Evolutionary conservation across 2,113 vertebrate genomes (phyloP).

Genomic region (Odocoileus virginianus): DNA sequence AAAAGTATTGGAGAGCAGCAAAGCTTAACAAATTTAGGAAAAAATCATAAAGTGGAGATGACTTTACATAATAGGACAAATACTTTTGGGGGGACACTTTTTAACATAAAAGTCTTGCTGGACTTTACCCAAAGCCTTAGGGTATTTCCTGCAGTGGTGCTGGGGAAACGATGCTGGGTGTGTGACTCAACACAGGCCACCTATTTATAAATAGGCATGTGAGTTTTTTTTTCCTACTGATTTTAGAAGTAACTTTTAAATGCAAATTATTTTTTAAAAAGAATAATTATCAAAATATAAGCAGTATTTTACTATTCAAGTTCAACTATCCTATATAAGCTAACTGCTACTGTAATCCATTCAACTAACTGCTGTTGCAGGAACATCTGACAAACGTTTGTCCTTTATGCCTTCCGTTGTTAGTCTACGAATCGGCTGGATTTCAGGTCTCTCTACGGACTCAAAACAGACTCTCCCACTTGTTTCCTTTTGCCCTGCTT

Average conservation of each 20-base stretch:
- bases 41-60: neutral
- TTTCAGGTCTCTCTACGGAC: neutral
- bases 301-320: neutral
- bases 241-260: neutral
- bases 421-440: neutral
- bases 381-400: neutral
- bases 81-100: neutral
- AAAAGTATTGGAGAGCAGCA: neutral
- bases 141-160: neutral
- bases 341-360: neutral
- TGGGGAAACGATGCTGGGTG: neutral
- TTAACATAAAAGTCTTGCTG: neutral
- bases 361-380: neutral
- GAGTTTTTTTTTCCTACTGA: neutral
- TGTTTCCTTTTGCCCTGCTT: neutral
- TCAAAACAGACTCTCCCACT: neutral
- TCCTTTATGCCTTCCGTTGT: neutral
- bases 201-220: neutral
- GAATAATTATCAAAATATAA: neutral
- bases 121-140: neutral
- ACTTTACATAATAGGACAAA: neutral
- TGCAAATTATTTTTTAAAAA: neutral
- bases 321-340: neutral
- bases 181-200: neutral
- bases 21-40: neutral